These are phyloP conservation scores for Macroramphosus scolopax DNA, from an alignment of 2,797 vertebrate species.

Conservation along the genomic window DNA sequence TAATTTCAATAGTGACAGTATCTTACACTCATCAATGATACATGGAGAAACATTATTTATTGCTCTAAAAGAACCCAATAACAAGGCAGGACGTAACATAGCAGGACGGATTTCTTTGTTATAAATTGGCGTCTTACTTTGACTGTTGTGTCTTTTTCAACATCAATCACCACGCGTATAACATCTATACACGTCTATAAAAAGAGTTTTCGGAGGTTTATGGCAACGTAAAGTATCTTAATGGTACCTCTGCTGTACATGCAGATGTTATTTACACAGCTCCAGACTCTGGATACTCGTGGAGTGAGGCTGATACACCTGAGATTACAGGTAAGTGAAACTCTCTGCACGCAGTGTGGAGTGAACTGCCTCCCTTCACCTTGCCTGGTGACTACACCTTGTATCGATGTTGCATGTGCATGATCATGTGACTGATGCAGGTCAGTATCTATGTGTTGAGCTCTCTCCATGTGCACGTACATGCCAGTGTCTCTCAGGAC, in stretches of 20 bases:
- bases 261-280: slow-evolving; percentile 75
- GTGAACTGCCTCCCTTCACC: slow-evolving; percentile 11
- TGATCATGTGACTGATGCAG: slow-evolving; percentile 39
- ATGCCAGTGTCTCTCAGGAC: too few relatives aligned
- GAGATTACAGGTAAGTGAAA: slow-evolving; percentile 73
- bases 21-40: too few relatives aligned
- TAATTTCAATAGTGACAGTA: too few relatives aligned
- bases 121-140: too few relatives aligned
- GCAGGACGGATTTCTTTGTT: too few relatives aligned
- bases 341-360: slow-evolving; percentile 5
- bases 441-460: slow-evolving; percentile 43
- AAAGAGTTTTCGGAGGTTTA: neutral
- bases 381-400: slow-evolving; percentile 10
- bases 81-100: too few relatives aligned
- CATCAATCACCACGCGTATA: too few relatives aligned
- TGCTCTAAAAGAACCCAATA: too few relatives aligned
- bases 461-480: slow-evolving; percentile 38
- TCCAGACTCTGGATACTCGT: slow-evolving; percentile 76
- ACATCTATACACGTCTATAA: too few relatives aligned
- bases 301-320: slow-evolving; percentile 69
- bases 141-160: too few relatives aligned
- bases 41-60: too few relatives aligned
- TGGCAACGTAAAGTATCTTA: neutral
- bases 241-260: slow-evolving; percentile 61
- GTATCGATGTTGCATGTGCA: slow-evolving; percentile 53